These are phyloP conservation scores for Staurois parvus DNA, from an alignment of 2,797 vertebrate species.

Conservation along the genomic window DNA sequence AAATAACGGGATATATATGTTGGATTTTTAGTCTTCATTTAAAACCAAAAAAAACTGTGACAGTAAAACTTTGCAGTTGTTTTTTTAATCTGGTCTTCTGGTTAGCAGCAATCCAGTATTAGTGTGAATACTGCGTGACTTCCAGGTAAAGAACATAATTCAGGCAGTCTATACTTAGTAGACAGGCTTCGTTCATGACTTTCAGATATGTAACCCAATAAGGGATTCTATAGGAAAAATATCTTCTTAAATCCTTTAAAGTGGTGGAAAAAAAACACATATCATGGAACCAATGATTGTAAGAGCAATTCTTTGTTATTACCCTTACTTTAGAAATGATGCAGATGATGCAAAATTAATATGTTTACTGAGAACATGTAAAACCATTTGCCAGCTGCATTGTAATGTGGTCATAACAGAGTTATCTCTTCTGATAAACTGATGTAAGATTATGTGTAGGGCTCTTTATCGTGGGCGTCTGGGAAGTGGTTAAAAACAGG, in stretches of 20 bases:
- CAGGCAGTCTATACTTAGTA: conserved; percentile 3
- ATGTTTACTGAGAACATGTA: not conserved
- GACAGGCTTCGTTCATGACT: conserved; percentile 8
- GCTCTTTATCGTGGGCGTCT: too few species aligned
- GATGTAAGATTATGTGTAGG: too few species aligned
- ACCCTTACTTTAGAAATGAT: not conserved
- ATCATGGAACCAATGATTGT: not conserved
- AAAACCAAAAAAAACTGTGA: too few species aligned
- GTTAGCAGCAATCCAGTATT: conserved; percentile 3
- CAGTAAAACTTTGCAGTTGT: too few species aligned
- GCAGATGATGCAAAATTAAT: not conserved
- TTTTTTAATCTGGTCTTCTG: not conserved
- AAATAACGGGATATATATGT: too few species aligned
- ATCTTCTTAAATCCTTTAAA: not conserved
- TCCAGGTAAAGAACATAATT: not conserved
- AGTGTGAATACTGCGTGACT: not conserved
- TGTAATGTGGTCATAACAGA: not conserved
- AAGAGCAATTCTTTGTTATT: not conserved
- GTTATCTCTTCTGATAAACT: not conserved
- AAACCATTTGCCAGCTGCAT: not conserved
- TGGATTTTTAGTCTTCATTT: too few species aligned
- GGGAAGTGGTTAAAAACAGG: too few species aligned
- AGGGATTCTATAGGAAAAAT: not conserved
- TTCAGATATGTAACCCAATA: conserved; percentile 22
- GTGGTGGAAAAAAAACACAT: not conserved